Evolutionary conservation across 2,797 vertebrate species (phyloP).

Genomic region (Lacerta viridis): DNA sequence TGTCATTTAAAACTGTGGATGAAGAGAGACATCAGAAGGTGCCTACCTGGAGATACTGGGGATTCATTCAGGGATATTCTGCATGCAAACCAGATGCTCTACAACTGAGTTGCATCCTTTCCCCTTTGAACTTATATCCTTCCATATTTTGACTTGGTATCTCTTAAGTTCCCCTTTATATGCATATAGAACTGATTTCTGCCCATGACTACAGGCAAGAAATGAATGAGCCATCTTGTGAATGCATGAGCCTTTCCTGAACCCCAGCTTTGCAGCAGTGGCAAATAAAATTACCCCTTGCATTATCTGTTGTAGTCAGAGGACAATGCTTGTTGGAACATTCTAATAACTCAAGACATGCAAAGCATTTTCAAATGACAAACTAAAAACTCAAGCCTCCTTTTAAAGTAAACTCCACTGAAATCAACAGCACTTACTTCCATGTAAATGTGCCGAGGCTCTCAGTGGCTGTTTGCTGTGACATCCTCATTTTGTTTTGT

Average conservation of each 20-base stretch:
- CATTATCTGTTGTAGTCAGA: background rate
- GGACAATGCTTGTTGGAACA: background rate
- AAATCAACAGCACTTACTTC: background rate
- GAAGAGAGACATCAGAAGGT: background rate
- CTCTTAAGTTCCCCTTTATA: background rate
- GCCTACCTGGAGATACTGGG: too few species aligned
- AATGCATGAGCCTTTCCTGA: background rate
- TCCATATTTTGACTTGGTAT: background rate
- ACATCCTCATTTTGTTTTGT: slow-evolving; percentile 8
- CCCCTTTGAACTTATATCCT: background rate
- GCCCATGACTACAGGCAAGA: background rate
- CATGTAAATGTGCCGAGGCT: slow-evolving; percentile 24
- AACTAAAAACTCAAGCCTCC: background rate
- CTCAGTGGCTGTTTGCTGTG: slow-evolving; percentile 15
- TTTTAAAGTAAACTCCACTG: background rate
- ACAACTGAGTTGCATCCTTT: too few species aligned
- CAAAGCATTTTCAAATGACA: background rate
- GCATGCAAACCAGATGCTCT: too few species aligned
- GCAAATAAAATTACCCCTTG: background rate
- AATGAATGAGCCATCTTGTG: background rate
- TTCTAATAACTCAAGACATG: background rate
- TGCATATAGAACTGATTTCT: background rate
- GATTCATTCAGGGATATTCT: too few species aligned
- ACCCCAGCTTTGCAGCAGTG: background rate
- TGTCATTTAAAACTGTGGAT: background rate